Evolutionary conservation across 2,888 invertebrate genomes (phyloP).

Genomic region (Fragum fragum): DNA sequence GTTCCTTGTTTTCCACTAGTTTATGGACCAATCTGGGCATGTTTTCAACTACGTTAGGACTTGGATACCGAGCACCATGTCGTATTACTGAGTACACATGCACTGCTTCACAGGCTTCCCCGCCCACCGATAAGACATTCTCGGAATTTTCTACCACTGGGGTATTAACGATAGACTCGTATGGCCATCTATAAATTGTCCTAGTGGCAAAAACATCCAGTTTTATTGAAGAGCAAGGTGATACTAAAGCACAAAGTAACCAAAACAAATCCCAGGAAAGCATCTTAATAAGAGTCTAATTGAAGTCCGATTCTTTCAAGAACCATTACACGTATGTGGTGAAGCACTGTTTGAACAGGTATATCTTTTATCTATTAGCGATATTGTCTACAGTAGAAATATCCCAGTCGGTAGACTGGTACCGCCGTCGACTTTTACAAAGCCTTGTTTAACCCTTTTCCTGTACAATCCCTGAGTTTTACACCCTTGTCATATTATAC

Average conservation of each 20-base stretch:
- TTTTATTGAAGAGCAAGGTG: conserved; percentile 1
- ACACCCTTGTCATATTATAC: no score
- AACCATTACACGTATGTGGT: background rate
- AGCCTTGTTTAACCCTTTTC: no score
- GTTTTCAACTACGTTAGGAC: conserved; percentile 25
- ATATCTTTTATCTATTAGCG: no score
- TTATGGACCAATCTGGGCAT: conserved; percentile 37
- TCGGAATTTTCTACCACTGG: conserved; percentile 6
- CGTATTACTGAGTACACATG: conserved; percentile 50
- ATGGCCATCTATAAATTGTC: conserved; percentile 57
- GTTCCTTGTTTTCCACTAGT: conserved; percentile 25
- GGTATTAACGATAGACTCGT: conserved; percentile 5
- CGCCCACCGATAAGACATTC: background rate
- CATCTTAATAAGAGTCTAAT: background rate
- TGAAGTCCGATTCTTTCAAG: background rate
- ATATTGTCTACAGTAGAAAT: no score
- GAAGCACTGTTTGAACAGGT: no score
- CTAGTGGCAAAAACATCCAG: conserved; percentile 58
- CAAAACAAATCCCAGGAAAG: background rate
- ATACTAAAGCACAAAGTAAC: background rate
- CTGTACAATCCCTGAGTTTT: no score
- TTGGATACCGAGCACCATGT: conserved; percentile 56
- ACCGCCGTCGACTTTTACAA: no score
- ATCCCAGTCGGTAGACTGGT: no score
- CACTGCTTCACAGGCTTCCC: conserved; percentile 35